These are phyloP conservation scores for Beris chalybata DNA, from an alignment of 2,888 invertebrate species.

Conservation along the genomic window DNA sequence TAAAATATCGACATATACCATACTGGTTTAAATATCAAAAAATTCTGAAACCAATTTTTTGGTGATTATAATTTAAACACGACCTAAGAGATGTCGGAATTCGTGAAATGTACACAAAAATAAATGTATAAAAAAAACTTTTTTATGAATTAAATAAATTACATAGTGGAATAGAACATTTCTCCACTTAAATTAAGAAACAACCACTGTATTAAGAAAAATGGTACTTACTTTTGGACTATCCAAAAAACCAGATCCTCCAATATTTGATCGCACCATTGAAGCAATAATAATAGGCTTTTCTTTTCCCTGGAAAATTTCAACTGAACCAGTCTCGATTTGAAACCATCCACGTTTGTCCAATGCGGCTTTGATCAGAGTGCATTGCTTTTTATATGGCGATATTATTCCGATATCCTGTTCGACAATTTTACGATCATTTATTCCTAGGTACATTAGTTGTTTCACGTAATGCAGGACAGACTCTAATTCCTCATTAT, in stretches of 20 bases:
- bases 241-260: constrained; percentile 48
- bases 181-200: no score
- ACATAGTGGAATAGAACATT: no score
- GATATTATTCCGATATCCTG: constrained; percentile 64
- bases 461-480: constrained; percentile 63
- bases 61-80: no score
- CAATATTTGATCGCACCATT: constrained; percentile 68
- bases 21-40: no score
- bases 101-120: no score
- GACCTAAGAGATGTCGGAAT: no score
- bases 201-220: no score
- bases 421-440: constrained; percentile 56
- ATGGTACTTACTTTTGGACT: constrained; percentile 49
- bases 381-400: constrained; percentile 59
- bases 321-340: constrained; percentile 78
- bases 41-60: no score
- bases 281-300: constrained; percentile 78
- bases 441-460: constrained; percentile 56
- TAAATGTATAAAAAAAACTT: no score
- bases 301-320: constrained; percentile 87
- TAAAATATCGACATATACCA: no score
- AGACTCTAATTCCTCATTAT: constrained; percentile 62
- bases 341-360: constrained; percentile 48
- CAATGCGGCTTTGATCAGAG: constrained; percentile 52
- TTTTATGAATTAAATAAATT: no score